Base-by-base conservation (phyloP, 2,113 vertebrate species). In the Typhlomys cinereus region DNA sequence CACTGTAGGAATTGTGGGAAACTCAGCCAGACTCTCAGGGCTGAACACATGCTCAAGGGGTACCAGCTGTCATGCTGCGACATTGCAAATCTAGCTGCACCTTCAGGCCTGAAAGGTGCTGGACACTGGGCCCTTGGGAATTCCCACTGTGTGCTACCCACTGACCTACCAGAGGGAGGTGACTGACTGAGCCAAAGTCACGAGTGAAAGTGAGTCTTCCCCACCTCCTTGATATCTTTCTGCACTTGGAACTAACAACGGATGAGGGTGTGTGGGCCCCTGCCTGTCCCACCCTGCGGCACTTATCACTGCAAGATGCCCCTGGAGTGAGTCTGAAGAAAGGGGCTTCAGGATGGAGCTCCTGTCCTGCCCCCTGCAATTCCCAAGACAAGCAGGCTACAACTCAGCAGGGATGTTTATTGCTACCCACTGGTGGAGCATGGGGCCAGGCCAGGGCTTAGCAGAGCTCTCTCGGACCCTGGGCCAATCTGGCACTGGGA, bases 311-410 rank as follows among this genome's bases (percentile, higher is more conserved):
- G 48, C 66, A 54, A 54, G 7, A 0, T 1, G 8, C 11, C 23
- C 61, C 62, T 39, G 34, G 75, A 48, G 3, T 4, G 46, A 36
- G 20, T 74, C 39, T 20, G 12, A 92, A 52, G 54, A 97, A 73
- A 97, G 97, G 92, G 98, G 98, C 66, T 1, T 23, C 10, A 5
- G 10, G 20, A 50, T 88, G 97, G 83, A 89, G 91, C 7, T 91
- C 96, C 91, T 97, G 98, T 93, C 98, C 98, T 14, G 21, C 89
- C 97, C 98, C 62, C 20, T 5, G 57, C 0, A 2, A 20, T 7
- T 10, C 36, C 29, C 29, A 14, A 52, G 27, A 94, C n/a, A 61
- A 18, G 2, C 4, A 4, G 7, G 57, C 64, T 20, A 4, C 4
- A 1, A 17, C 29, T 88, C 46, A 64, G 52, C 52, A 50, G 11